Evolutionary conservation across 2,797 vertebrate genomes (phyloP).

Genomic region (Euphonia xanthogaster): DNA sequence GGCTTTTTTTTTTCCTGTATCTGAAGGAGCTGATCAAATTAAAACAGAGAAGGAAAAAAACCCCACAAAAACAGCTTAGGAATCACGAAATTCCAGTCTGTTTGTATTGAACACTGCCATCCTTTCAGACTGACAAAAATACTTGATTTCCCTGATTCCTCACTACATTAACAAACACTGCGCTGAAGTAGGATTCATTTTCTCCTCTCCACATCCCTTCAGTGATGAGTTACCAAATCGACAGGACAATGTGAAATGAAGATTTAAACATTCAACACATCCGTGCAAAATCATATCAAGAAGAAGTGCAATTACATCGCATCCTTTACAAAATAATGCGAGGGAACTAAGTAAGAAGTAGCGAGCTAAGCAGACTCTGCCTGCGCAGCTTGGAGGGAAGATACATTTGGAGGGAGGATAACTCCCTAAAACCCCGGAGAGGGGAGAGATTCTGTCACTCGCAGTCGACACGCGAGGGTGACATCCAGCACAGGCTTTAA

Average conservation of each 20-base stretch:
- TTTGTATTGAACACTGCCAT: background rate
- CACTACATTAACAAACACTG: background rate
- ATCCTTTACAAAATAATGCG: background rate
- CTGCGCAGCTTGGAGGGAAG: background rate
- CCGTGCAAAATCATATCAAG: fast-evolving
- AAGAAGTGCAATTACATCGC: background rate
- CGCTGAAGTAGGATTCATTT: background rate
- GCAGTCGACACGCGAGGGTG: no score
- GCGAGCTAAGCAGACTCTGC: background rate
- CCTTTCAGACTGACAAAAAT: background rate
- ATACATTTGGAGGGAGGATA: no score
- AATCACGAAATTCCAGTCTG: background rate
- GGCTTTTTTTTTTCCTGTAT: fast-evolving
- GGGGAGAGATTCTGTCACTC: background rate
- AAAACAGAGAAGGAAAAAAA: fast-evolving
- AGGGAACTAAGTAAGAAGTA: background rate
- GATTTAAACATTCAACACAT: background rate
- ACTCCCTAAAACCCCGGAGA: background rate
- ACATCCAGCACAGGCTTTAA: background rate
- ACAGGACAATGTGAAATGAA: fast-evolving
- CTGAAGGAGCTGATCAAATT: background rate
- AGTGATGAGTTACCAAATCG: background rate
- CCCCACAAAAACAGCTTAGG: fast-evolving
- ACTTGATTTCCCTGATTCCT: background rate
- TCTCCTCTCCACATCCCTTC: background rate